These are phyloP conservation scores for Stegodyphus dumicola DNA, from an alignment of 1,140 invertebrate species.

Conservation along the genomic window DNA sequence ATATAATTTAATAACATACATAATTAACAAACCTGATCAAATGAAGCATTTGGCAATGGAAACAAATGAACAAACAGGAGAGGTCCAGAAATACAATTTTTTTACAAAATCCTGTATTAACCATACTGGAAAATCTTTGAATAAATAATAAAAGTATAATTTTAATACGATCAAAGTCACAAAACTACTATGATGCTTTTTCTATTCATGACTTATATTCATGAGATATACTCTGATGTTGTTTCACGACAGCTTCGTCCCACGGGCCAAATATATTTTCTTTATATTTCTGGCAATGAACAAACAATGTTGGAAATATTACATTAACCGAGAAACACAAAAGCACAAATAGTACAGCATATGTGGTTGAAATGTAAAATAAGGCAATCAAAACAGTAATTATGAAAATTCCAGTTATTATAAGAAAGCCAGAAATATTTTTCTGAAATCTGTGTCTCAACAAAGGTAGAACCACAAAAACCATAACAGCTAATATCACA, in stretches of 20 bases:
- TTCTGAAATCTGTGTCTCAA: conserved; percentile 74
- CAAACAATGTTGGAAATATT: conserved; percentile 82
- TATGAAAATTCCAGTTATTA: conserved; percentile 30
- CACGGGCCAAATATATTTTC: conserved; percentile 70
- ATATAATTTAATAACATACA: no score
- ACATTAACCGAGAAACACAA: conserved; percentile 70
- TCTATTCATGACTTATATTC: no score
- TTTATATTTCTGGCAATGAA: conserved; percentile 85
- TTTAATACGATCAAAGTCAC: no score
- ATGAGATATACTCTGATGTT: not conserved
- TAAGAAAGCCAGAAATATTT: conserved; percentile 1
- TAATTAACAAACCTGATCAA: no score
- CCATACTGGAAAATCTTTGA: no score
- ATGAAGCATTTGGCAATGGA: no score
- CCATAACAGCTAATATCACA: conserved; percentile 84
- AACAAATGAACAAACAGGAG: no score
- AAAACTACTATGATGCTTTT: no score
- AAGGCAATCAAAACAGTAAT: not conserved
- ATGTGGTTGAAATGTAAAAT: conserved; percentile 17
- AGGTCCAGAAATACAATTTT: no score
- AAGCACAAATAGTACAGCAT: conserved; percentile 68
- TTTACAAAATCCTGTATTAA: no score
- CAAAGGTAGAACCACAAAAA: conserved; percentile 89
- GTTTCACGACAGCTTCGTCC: conserved; percentile 49
- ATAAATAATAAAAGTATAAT: no score